Conservation (phyloP, 2,113 vertebrate genomes). For the rabbit (Oryctolagus cuniculus) region DNA sequence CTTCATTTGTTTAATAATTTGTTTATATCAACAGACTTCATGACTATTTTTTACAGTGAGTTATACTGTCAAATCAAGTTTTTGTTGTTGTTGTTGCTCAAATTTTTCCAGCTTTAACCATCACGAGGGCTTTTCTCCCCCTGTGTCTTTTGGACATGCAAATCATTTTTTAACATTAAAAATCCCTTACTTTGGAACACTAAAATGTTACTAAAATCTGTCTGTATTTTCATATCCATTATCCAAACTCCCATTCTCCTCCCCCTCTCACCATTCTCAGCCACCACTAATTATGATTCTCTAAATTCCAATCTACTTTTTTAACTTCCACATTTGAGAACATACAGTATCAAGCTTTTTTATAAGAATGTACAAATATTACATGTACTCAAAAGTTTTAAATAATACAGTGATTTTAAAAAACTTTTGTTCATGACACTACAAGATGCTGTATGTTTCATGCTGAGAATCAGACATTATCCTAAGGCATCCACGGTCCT, state of each 20-base stretch:
- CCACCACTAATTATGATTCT: too few species aligned
- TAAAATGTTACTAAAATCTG: too few species aligned
- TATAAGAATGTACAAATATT: too few species aligned
- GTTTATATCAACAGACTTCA: neutral
- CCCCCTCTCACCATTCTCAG: too few species aligned
- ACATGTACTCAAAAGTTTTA: too few species aligned
- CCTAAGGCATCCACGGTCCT: neutral
- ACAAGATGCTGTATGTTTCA: neutral
- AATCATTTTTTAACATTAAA: neutral
- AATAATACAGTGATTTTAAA: too few species aligned
- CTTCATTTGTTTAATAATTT: neutral
- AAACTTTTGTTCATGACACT: neutral
- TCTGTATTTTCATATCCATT: too few species aligned
- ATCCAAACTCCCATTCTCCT: too few species aligned
- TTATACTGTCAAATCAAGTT: neutral
- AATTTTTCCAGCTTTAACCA: neutral
- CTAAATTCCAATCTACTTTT: too few species aligned
- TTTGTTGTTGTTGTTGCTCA: conserved; percentile 11
- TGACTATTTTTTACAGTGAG: neutral
- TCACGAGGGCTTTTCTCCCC: neutral
- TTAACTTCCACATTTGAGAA: too few species aligned
- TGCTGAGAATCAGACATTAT: neutral
- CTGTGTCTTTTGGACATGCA: neutral
- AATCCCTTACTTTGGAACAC: neutral
- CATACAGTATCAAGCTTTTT: too few species aligned